Base-by-base conservation (phyloP, 2,113 vertebrate genomes). In the Engraulis encrasicolus region DNA sequence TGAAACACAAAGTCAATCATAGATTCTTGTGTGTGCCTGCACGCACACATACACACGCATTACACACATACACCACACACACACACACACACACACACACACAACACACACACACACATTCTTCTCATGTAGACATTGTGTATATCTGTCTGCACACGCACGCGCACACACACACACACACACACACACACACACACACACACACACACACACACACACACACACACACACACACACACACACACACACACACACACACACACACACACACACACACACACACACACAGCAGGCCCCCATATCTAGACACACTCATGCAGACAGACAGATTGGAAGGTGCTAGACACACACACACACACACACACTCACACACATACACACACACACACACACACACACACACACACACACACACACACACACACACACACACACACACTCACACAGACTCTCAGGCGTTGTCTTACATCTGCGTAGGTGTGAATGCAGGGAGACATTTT, bases 391-490 rank as follows among this genome's bases (percentile, higher is more conserved):
- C 58, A 61, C n/a, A 66, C 58, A 27, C n/a, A n/a, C n/a, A 27
- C 2, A 2, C 12, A 2, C 19, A 52, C 58, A 66, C n/a, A 23
- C 58, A 27, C 58, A 66, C n/a, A 27, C 58, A 66, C 58, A 58
- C 2, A n/a, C 52, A 58, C 19, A n/a, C 52, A n/a, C 52, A 5
- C 52, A 58, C 19, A n/a, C 20, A 58, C 52, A 27, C n/a, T 31
- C 61, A 71, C 2, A 34, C 27, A 71, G 2, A 14, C 78, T 52
- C 86, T 79, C 91, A 86, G 79, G 88, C 82, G 78, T 89, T 88
- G 93, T 93, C 93, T 94, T 93, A 88, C 91, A 90, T 93, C 90
- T 92, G 87, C 87, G 85, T 71, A 90, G 91, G 92, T 93, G 94
- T 81, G 81, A 95, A 92, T 61, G 78, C 45, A 58, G 1, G 5